A percentile compares a stretch with the other conserved stretches of the same genome.
These are phyloP conservation scores for Vulpes lagopus DNA, from an alignment of 2,113 vertebrate species.

Conservation along the genomic window DNA sequence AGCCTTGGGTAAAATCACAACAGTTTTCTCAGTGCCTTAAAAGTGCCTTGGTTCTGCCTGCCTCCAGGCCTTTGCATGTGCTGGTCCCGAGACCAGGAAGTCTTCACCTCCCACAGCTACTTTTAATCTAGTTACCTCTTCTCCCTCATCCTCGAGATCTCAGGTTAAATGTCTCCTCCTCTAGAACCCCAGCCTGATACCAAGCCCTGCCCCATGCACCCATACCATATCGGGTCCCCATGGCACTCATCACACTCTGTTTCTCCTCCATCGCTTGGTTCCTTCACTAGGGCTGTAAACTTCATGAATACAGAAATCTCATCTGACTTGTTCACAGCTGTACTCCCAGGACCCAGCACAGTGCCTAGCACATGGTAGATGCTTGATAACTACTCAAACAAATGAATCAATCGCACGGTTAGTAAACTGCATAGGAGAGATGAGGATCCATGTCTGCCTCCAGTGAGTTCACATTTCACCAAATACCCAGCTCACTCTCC, in stretches of 20 bases:
- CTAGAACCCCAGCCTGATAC: neutral
- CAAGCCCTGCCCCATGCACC: neutral
- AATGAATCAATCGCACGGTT: neutral
- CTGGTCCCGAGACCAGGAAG: neutral
- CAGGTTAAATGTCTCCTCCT: neutral
- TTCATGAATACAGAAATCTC: neutral
- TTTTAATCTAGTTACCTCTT: neutral
- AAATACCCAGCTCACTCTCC: neutral
- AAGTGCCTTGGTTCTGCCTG: neutral
- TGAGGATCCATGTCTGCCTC: neutral
- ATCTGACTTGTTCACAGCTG: neutral
- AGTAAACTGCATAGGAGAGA: neutral
- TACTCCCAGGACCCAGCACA: neutral
- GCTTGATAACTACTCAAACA: neutral
- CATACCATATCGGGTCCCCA: neutral
- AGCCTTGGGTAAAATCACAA: neutral
- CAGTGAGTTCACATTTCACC: neutral
- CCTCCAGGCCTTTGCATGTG: neutral
- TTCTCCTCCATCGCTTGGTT: neutral
- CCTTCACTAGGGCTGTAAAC: neutral
- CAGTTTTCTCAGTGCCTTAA: neutral
- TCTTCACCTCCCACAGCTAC: neutral
- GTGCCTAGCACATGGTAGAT: neutral
- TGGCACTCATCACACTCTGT: neutral
- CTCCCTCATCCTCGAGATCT: neutral